These are phyloP conservation scores for Hylomyscus alleni DNA, from an alignment of 2,797 vertebrate species.

Conservation along the genomic window DNA sequence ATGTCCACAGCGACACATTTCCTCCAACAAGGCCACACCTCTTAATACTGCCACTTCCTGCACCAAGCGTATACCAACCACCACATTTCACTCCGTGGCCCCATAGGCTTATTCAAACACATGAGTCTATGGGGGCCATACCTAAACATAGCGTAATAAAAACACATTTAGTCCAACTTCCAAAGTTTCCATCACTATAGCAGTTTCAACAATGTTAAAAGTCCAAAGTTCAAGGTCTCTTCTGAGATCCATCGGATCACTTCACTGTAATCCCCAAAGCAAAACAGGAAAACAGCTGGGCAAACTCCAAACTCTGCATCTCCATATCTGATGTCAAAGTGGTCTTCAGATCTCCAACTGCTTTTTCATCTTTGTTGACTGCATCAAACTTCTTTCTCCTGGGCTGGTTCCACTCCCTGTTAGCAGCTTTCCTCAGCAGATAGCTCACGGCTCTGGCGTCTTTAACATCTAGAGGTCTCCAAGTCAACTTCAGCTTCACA, in stretches of 20 bases:
- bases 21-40: not conserved
- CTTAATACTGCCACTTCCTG: not conserved
- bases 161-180: not conserved
- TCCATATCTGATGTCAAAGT: not conserved
- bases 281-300: not conserved
- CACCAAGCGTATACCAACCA: not conserved
- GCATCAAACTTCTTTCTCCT: not conserved
- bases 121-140: not conserved
- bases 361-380: not conserved
- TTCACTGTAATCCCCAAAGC: not conserved
- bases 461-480: not conserved
- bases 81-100: too few species aligned
- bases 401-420: not conserved
- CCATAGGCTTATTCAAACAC: not conserved
- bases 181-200: not conserved
- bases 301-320: not conserved
- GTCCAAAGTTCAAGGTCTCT: not conserved
- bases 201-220: not conserved
- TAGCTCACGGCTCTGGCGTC: not conserved
- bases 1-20: not conserved
- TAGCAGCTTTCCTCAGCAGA: not conserved
- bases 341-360: not conserved
- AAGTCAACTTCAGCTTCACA: not conserved
- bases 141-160: not conserved
- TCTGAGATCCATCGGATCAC: not conserved